Base-by-base conservation (phyloP, 1,140 invertebrate species). In the Araneus ventricosus region DNA sequence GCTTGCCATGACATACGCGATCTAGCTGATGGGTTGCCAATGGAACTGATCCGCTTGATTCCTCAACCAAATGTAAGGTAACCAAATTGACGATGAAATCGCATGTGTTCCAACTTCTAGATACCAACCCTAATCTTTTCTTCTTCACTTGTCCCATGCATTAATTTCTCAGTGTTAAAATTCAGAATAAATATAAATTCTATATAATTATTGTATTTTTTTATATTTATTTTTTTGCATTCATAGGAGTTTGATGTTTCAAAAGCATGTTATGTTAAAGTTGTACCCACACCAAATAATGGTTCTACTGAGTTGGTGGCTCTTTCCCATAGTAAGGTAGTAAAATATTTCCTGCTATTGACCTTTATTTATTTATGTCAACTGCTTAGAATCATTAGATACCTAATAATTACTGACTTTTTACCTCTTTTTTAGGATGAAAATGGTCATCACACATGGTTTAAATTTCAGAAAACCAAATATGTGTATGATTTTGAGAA, bases 381-480 rank as follows among this genome's bases (percentile, higher is more conserved):
- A n/a, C n/a, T n/a, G n/a, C n/a, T n/a, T n/a, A n/a, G n/a, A n/a
- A n/a, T 57, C 52, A 57, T 57, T 7, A 57, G 2, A 14, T 52
- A 14, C 5, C 0, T 52, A 52, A 2, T 52, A 52, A 52, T 52
- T n/a, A 27, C 10, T 8, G 24, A 37, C 4, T 37, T 86, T 67
- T 24, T 67, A 14, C 5, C 34, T 22, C 52, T 30, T 90, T 22
- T 39, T 20, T 27, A 93, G 91, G 91, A 80, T 57, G 85, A 87
- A 30, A 27, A 79, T 27, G 67, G 84, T 61, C 20, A 41, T 2
- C 63, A 94, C 24, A 94, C 96, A 70, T 99, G 98, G 97, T 98
- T 99, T 95, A 97, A 97, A 88, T 99, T 99, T 95, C 99, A 99
- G 97, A 99, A 99, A 95, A 98, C 98, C 1, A 99, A 99, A 95